Conservation (phyloP, 30 jellyfish, hydroid and myxozoan species). For the Nemopilema nomurai region DNA sequence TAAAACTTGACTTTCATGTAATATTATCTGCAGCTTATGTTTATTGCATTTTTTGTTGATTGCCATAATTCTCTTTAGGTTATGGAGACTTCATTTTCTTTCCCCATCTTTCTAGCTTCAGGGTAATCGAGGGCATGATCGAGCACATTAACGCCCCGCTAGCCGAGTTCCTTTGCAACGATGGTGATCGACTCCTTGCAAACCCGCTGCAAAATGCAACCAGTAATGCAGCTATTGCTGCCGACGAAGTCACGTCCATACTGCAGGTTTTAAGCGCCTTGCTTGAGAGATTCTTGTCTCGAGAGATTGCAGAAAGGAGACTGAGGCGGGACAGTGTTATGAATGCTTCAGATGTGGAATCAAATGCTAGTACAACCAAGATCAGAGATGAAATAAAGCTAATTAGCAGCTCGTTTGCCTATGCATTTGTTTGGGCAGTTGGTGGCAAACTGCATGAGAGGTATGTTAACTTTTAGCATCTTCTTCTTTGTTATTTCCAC, state of each 20-base stretch:
- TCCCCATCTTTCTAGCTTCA: slow-evolving; percentile 19
- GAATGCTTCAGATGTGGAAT: slow-evolving; percentile 20
- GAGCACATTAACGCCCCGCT: slow-evolving; percentile 38
- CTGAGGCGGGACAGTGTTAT: slow-evolving; percentile 11
- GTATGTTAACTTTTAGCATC: slow-evolving; percentile 22
- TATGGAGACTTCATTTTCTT: neutral
- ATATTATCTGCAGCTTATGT: too few species aligned
- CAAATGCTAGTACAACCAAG: slow-evolving; percentile 1
- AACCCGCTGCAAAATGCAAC: neutral
- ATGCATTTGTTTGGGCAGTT: slow-evolving; percentile 72
- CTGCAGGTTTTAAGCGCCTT: slow-evolving; percentile 35
- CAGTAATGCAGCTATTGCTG: neutral
- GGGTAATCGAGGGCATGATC: slow-evolving; percentile 46
- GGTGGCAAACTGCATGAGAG: slow-evolving; percentile 59
- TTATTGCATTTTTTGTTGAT: too few species aligned
- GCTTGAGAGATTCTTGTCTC: slow-evolving; percentile 22
- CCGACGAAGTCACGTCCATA: slow-evolving; percentile 33
- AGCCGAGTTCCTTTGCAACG: slow-evolving; percentile 42
- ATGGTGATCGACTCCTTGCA: slow-evolving; percentile 3
- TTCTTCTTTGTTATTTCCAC: neutral
- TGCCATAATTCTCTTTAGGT: too few species aligned
- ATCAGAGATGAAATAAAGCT: slow-evolving; percentile 36
- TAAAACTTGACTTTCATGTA: too few species aligned
- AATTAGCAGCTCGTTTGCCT: slow-evolving; percentile 68
- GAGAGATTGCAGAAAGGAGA: slow-evolving; percentile 31